Evolutionary conservation across 2,888 invertebrate species (phyloP).

Genomic region (Ernsta delagoae): DNA sequence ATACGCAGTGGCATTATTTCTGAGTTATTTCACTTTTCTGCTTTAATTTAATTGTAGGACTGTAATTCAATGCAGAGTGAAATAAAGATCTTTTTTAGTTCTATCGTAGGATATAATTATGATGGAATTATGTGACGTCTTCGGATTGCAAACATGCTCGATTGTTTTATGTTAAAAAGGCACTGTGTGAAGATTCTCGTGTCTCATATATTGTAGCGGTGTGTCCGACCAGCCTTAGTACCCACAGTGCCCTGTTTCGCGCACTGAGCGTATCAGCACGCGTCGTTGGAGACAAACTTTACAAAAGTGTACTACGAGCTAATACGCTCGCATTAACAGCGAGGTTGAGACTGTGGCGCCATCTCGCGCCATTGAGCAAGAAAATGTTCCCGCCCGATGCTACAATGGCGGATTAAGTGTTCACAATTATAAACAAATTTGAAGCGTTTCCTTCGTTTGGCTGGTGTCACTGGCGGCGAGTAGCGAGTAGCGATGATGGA

Average conservation of each 20-base stretch:
- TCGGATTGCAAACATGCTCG: no score
- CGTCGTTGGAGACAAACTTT: constrained; percentile 1
- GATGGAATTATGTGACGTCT: no score
- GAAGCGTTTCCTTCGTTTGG: neutral
- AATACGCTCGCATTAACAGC: neutral
- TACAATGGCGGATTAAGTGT: constrained; percentile 15
- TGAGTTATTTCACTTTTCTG: neutral
- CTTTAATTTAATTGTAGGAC: neutral
- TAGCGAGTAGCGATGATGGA: neutral
- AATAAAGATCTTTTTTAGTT: no score
- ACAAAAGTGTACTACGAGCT: neutral
- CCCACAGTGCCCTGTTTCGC: no score
- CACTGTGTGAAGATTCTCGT: no score
- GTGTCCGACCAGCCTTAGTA: no score
- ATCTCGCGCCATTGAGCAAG: constrained; percentile 13
- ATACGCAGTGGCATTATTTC: neutral
- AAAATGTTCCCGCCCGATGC: neutral
- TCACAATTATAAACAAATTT: constrained; percentile 24
- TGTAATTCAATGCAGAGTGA: no score
- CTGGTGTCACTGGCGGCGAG: neutral
- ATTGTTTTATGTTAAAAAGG: no score
- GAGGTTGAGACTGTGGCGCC: constrained; percentile 2
- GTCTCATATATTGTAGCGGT: no score
- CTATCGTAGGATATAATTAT: no score
- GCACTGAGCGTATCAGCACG: no score